Evolutionary conservation across 1,140 invertebrate species (phyloP), one percentile per base, ranked within the genome.

Genomic region (Listronotus oregonensis): DNA sequence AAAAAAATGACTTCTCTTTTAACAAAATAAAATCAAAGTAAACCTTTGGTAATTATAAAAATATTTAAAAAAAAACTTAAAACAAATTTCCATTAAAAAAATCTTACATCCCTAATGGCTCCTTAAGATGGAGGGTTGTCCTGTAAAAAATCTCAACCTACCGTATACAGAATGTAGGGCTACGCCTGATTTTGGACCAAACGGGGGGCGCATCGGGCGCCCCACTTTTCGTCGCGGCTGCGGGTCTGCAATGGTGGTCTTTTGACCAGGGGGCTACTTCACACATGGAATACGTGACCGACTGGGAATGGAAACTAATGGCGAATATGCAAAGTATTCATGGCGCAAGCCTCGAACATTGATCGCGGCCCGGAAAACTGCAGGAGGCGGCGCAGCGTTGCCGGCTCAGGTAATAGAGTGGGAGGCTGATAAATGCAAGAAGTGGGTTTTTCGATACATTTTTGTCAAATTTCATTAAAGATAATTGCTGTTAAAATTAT

Each of bases 171-270:
- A 65, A 50, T 51, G 17, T 42, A 52, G 54, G 63, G 47, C 63
- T 65, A 17, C 39, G 54, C 55, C 64, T 55, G 14, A 42, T 42
- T 8, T 49, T 27, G 40, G 37, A 54, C 43, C 50, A 21, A 43
- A 47, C 34, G 54, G 31, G 63, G 64, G 64, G 57, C 64, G 64
- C 64, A 66, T 66, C 44, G 50, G 64, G 64, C 64, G 64, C 64
- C 64, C 64, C 64, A 46, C 58, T 54, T 54, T 39, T 27, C 31
- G 42, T 21, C 17, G 44, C 9, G 42, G 64, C 64, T 60, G 57
- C 51, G 64, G 64, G 49, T 55, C 64, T 66, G 64, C 64, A 66
- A 66, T 66, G 64, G 54, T 52, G 56, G 44, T 32, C 37, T 49
- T 15, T 65, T 58, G 32, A 65, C 32, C 37, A 34, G 18, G 46